phyloP scores from a whole-genome alignment of 1,140 invertebrate species.

The Diabrotica undecimpunctata region DNA sequence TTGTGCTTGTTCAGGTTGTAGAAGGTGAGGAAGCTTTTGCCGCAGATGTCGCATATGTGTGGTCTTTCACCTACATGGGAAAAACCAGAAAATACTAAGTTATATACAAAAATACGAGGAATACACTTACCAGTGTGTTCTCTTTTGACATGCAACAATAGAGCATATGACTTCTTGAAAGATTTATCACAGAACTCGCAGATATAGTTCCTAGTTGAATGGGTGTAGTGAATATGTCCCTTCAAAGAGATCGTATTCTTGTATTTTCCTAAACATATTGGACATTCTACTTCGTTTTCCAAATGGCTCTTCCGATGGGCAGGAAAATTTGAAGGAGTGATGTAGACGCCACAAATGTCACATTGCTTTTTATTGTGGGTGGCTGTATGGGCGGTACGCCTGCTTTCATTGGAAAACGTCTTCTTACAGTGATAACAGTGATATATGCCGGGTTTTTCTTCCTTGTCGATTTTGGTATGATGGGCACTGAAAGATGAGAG shows the following conservation, averaged over 20 bases:
- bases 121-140: constrained; percentile 26
- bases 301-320: constrained; percentile 21
- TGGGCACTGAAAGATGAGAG: neutral
- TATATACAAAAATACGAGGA: neutral
- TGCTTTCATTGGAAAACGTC: constrained; percentile 20
- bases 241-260: constrained; percentile 32
- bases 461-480: neutral
- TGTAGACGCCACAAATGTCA: constrained; percentile 22
- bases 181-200: constrained; percentile 29
- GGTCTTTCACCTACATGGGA: constrained; percentile 30
- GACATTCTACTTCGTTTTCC: constrained; percentile 25
- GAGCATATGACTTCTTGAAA: constrained; percentile 26
- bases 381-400: constrained; percentile 12
- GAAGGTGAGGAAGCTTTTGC: constrained; percentile 35
- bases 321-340: constrained; percentile 23
- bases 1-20: constrained; percentile 37
- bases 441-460: constrained; percentile 7
- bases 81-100: neutral
- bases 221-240: constrained; percentile 30
- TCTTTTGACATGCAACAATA: constrained; percentile 26
- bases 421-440: constrained; percentile 11
- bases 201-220: constrained; percentile 19
- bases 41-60: constrained; percentile 35
- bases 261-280: constrained; percentile 27
- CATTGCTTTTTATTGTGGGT: constrained; percentile 26